phyloP scores from a whole-genome alignment of 23 tunicate genomes.

The Trididemnum miniatum region DNA sequence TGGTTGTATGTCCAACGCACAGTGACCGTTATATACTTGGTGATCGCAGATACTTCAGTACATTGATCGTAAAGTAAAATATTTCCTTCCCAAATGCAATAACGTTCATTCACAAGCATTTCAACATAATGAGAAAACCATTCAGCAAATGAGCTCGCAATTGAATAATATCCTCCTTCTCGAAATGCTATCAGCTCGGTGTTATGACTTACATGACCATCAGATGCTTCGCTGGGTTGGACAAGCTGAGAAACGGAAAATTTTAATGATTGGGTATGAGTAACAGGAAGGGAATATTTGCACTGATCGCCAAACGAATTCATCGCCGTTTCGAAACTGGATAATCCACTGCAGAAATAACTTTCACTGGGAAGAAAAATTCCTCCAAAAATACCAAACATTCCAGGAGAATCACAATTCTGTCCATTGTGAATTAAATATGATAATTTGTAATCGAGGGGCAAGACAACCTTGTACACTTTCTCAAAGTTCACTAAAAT shows the following conservation, averaged over 20 bases:
- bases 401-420: neutral
- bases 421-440: conserved; percentile 48
- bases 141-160: conserved; percentile 21
- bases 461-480: conserved; percentile 16
- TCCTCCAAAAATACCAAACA: conserved; percentile 38
- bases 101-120: neutral
- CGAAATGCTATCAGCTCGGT: conserved; percentile 11
- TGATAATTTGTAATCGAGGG: conserved; percentile 34
- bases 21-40: conserved; percentile 33
- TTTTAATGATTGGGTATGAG: conserved; percentile 1
- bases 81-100: neutral
- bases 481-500: conserved; percentile 22
- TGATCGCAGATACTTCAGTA: conserved; percentile 28
- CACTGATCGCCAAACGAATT: neutral
- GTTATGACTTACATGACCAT: neutral
- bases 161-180: conserved; percentile 8
- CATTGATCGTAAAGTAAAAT: conserved; percentile 25
- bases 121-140: conserved; percentile 41
- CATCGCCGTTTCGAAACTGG: conserved; percentile 4
- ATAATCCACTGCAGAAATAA: neutral
- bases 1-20: conserved; percentile 38
- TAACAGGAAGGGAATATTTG: conserved; percentile 5
- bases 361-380: conserved; percentile 24
- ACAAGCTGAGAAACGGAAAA: conserved; percentile 1
- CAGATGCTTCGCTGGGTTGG: neutral